phyloP scores from a whole-genome alignment of 2,888 invertebrate genomes.

The Chirona hameri region DNA sequence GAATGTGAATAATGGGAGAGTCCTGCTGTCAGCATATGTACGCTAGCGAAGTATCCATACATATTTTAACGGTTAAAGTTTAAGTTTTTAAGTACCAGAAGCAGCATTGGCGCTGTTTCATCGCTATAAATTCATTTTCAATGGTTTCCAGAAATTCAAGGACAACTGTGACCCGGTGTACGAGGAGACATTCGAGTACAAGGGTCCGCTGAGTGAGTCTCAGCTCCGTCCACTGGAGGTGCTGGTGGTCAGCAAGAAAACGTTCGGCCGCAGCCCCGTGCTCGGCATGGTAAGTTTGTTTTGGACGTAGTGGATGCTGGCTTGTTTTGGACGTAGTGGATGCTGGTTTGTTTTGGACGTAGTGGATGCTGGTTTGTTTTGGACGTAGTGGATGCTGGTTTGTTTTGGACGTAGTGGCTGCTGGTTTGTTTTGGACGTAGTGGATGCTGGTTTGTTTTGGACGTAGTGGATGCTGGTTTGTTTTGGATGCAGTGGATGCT shows the following conservation, averaged over 20 bases:
- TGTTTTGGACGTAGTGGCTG: no score
- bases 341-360: no score
- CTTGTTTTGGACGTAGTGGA: constrained; percentile 6
- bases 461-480: constrained; percentile 34
- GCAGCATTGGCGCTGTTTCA: no score
- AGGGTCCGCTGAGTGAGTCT: constrained; percentile 75
- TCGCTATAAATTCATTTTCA: no score
- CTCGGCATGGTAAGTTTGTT: constrained; percentile 66
- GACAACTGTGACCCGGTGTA: constrained; percentile 87
- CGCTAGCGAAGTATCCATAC: no score
- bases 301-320: background rate
- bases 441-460: constrained; percentile 31
- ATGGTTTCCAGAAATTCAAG: constrained; percentile 54
- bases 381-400: no score
- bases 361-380: no score
- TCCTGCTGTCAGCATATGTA: no score
- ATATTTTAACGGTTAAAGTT: no score
- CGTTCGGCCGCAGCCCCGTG: constrained; percentile 68
- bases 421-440: no score
- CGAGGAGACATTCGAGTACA: constrained; percentile 87
- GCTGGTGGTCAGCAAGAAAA: constrained; percentile 85
- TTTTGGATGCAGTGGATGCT: background rate
- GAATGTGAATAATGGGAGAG: no score
- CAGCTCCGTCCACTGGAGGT: constrained; percentile 73
- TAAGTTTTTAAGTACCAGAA: no score